Conservation (phyloP, 2,113 vertebrate genomes). For the Choloepus hoffmanni region DNA sequence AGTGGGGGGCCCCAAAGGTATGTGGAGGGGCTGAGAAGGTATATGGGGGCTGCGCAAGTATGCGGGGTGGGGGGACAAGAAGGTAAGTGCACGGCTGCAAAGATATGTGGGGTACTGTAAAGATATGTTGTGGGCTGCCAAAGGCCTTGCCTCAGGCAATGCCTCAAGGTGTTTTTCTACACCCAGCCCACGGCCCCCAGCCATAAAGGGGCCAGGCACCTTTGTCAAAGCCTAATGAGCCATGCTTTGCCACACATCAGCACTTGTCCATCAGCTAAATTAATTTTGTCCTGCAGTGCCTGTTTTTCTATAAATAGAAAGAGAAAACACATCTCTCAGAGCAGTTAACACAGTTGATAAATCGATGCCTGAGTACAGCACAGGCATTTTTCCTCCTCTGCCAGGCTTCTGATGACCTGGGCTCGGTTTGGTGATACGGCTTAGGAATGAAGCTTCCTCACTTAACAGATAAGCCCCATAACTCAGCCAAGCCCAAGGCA, state of each 20-base stretch:
- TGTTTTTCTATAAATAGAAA: slow-evolving; percentile 79
- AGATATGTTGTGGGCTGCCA: too few relatives aligned
- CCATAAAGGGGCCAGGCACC: background rate
- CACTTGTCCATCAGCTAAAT: slow-evolving; percentile 63
- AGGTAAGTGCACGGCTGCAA: too few relatives aligned
- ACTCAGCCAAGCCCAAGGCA: slow-evolving; percentile 82
- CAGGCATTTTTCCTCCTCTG: slow-evolving; percentile 73
- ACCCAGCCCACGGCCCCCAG: too few relatives aligned
- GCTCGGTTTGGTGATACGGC: slow-evolving; percentile 71
- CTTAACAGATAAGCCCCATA: slow-evolving; percentile 85
- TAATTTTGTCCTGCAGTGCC: slow-evolving; percentile 73
- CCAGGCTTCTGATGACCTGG: slow-evolving; percentile 74
- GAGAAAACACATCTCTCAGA: slow-evolving; percentile 81
- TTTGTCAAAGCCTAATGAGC: background rate
- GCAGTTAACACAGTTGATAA: slow-evolving; percentile 78
- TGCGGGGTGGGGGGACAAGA: background rate
- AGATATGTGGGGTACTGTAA: too few relatives aligned
- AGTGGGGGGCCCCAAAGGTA: too few relatives aligned
- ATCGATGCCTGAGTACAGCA: slow-evolving; percentile 77
- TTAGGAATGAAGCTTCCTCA: slow-evolving; percentile 79
- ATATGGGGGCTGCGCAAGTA: background rate
- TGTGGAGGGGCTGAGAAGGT: slow-evolving; percentile 89
- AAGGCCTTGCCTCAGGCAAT: too few relatives aligned
- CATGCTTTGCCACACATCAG: slow-evolving; percentile 63
- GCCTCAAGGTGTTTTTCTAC: too few relatives aligned